Evolutionary conservation across 2,888 invertebrate genomes (phyloP), one percentile per base, ranked within the genome.

Genomic region (Lapara coniferarum): DNA sequence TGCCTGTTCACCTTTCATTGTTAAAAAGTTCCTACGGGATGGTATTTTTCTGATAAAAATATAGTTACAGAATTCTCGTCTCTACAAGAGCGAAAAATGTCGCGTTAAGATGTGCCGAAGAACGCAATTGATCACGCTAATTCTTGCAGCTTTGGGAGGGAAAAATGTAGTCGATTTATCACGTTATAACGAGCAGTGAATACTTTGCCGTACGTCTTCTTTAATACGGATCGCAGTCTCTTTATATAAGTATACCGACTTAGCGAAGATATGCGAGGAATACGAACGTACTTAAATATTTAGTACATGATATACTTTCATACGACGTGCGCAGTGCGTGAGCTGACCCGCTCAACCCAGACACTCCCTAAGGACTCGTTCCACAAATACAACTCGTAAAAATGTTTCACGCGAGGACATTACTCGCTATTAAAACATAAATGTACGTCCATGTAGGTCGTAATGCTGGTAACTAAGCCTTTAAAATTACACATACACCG

Each of bases 111-210:
- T 83, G 83, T 86, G 85, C 85, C 87, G 85, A 88, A 88, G 86
- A 87, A 83, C 84, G 87, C 89, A 88, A 91, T 92, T 91, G 91
- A 93, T 92, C 90, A 90, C 89, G 87, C 86, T 91, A 91, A 92
- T 92, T 92, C 89, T 78, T 80, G 81, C 81, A 85, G 89, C 87
- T 89, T 87, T 81, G 79, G 81, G 83, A 19, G 82, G 77, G 82
- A 89, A 90, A 90, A 92, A 88, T 90, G 88, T 85, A 87, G 78
- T 80, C 87, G 86, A 92, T 92, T 91, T 92, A 89, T 92, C 89
- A 90, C 85, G 82, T 84, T 85, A 86, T 88, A 91, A 90, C 88
- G 87, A 88, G 84, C 83, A 81, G 82, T 80, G 84, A 82, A 84
- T 84, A 83, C 79, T 79, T 78, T 75, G 75, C 57, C 70, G 73